Evolutionary conservation across 2,888 invertebrate genomes (phyloP), one percentile per base, ranked within the genome.

Genomic region (Eupsilia transversa): DNA sequence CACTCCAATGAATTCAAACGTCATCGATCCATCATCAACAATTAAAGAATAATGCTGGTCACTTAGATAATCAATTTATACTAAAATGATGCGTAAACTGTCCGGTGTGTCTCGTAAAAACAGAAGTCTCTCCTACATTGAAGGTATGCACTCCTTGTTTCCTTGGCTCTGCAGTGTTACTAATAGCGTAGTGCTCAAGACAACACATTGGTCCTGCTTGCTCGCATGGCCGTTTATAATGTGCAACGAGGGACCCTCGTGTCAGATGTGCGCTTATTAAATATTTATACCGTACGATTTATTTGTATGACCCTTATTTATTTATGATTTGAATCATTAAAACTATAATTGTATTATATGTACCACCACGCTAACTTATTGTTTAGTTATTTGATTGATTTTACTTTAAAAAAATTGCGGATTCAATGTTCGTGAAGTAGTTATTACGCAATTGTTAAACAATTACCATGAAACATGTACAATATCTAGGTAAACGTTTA

Each of bases 281-380:
- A 86, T 74, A 86, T 86, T 86, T 86, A 86, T 27, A 85, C 38
- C 12, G 1, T 35, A 72, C 86, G 86, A 85, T 33, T 77, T 72
- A 10, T 17, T 57, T n/a, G 4, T 52, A 52, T 52, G 10, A 52
- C 12, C 5, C 4, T 5, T n/a, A 52, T 52, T 52, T n/a, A n/a
- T n/a, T n/a, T 52, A n/a, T 9, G 9, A n/a, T 49, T 52, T 23
- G 23, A 23, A 6, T 20, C 43, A 23, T 46, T 23, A 3, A 10
- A 49, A n/a, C n/a, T n/a, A 10, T n/a, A n/a, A n/a, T 49, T 49
- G 1, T 49, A n/a, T n/a, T 49, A 9, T 9, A 49, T 23, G 1
- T 23, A 23, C 3, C 3, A 2, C 23, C 49, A 49, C 23, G 23
- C 49, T 3, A 49, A 23, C 49, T 49, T n/a, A n/a, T n/a, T n/a